Base-by-base conservation (phyloP, 1,140 invertebrate species). In the Brachionus asplanchnoidis region DNA sequence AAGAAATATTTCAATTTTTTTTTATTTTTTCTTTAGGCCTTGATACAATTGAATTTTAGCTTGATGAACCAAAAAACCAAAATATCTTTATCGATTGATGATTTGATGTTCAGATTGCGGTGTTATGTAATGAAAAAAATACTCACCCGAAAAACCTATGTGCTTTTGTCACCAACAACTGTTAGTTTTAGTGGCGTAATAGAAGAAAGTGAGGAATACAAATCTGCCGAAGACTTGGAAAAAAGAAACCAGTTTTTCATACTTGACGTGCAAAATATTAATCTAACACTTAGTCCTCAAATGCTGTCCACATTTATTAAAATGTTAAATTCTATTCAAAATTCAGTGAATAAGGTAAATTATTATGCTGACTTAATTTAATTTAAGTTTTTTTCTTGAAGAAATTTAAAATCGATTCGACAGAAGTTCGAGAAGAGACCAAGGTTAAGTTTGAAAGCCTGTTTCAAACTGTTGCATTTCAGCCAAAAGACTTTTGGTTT, bases 401-500 rank as follows among this genome's bases (percentile, higher is more conserved):
- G 53, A 60, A 60, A 60, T 60, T 60, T 60, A 60, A 60, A 60
- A 60, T 20, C 17, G 53, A 60, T 60, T 60, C 53, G 20, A 60
- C 9, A 9, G 53, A 60, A 60, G 6, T 65, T 26, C 7, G 44
- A n/a, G 73, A 77, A 46, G 79, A 82, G 26, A 20, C 50, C 36
- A 68, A 68, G 4, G 11, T 82, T 0, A 65, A 28, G 14, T 11
- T 65, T 7, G 79, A 82, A 23, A 68, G 53, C 40, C 40, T 82
- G 26, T 82, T 82, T 36, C 28, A 82, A 26, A 42, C 79, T 28
- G 17, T 82, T 44, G n/a, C 53, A 14, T 82, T 82, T 40, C 32
- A 82, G 1, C 17, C 40, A 6, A 42, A 60, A 20, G 79, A 82
- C 20, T 82, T 82, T n/a, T 82, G 79, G 79, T 82, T 82, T 17